Evolutionary conservation across 2,113 vertebrate species (phyloP).

Genomic region (Istiophorus platypterus): DNA sequence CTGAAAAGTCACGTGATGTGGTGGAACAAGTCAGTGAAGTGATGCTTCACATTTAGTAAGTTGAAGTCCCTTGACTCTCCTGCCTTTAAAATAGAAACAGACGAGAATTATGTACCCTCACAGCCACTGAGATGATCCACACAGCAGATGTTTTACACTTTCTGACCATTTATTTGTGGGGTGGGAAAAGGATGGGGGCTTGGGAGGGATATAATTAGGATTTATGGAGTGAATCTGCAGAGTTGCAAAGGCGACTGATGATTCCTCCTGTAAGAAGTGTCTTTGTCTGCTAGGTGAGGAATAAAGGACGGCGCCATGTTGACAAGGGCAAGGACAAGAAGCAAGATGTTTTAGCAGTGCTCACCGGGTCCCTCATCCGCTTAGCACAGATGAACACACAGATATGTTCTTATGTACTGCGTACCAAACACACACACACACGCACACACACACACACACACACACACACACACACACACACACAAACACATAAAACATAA

Average conservation of each 20-base stretch:
- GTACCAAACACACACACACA: constrained; percentile 8
- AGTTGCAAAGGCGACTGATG: constrained; percentile 97
- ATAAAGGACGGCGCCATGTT: constrained; percentile 91
- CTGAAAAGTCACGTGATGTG: constrained; percentile 52
- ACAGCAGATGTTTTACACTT: constrained; percentile 99
- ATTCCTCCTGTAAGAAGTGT: constrained; percentile 91
- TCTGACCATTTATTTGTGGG: constrained; percentile 98
- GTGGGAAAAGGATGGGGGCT: constrained; percentile 49
- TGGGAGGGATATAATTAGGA: constrained; percentile 95
- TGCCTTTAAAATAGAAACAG: constrained; percentile 85
- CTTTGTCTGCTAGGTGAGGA: constrained; percentile 91
- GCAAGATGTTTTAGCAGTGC: constrained; percentile 82
- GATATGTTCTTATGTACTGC: constrained; percentile 31
- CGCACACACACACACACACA: not conserved
- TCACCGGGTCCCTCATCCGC: constrained; percentile 77
- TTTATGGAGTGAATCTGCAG: constrained; percentile 99
- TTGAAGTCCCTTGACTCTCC: constrained; percentile 64
- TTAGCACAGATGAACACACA: constrained; percentile 62
- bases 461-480: too few species aligned
- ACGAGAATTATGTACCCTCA: constrained; percentile 93
- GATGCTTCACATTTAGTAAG: constrained; percentile 66
- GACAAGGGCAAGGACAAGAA: constrained; percentile 93
- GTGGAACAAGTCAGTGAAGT: constrained; percentile 57
- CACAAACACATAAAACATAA: too few species aligned
- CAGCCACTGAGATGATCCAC: constrained; percentile 94